Percentiles rank a stretch among this genome's conserved stretches.
Conservation (phyloP, 2,113 vertebrate species). For the Trogon surrucura region DNA sequence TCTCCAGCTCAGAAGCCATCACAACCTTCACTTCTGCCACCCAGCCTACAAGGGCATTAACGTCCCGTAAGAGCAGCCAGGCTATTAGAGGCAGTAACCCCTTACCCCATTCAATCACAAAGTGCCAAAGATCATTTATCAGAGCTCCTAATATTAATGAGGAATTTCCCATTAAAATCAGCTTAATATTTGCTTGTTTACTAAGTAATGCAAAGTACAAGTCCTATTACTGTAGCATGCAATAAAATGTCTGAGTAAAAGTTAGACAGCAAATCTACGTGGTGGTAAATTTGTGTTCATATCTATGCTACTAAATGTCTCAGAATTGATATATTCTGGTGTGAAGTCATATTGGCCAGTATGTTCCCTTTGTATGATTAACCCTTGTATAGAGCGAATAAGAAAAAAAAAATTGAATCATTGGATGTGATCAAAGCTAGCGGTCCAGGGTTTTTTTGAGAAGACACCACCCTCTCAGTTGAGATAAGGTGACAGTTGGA, state of each 20-base stretch:
- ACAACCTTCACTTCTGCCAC: neutral
- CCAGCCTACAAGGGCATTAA: neutral
- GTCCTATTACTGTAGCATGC: neutral
- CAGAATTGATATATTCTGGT: neutral
- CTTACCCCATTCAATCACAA: neutral
- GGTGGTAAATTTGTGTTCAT: neutral
- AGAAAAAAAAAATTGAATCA: neutral
- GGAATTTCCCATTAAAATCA: neutral
- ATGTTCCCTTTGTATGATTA: neutral
- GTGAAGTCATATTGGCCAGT: neutral
- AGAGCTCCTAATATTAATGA: neutral
- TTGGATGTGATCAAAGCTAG: neutral
- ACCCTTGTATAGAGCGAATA: neutral
- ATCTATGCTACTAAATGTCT: neutral
- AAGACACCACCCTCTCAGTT: neutral
- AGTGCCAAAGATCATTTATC: conserved; percentile 12
- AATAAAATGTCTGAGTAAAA: neutral
- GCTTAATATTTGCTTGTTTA: conserved; percentile 16
- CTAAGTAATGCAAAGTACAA: neutral
- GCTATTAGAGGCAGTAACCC: neutral
- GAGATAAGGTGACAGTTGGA: accelerated
- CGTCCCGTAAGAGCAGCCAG: neutral
- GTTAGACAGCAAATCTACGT: neutral
- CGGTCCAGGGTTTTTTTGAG: neutral
- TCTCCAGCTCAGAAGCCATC: neutral